These are phyloP conservation scores for Dermatophagoides farinae DNA, from an alignment of 1,140 invertebrate species.

Conservation along the genomic window DNA sequence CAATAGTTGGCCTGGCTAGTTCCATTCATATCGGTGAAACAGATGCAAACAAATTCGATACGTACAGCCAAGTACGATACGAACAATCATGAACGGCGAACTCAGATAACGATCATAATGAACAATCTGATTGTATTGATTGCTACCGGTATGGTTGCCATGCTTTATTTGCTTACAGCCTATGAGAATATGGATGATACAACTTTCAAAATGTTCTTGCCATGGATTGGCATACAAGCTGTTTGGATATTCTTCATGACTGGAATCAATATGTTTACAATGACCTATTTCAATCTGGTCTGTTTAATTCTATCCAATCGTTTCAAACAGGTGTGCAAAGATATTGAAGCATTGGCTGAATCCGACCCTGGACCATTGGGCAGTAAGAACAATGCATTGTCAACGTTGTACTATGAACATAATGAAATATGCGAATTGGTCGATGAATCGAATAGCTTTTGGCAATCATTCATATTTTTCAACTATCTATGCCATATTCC, in stretches of 20 bases:
- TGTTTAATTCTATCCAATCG: slow-evolving; percentile 9
- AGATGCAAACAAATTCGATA: neutral
- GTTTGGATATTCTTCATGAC: slow-evolving; percentile 16
- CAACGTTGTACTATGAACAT: slow-evolving; percentile 15
- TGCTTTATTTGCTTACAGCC: neutral
- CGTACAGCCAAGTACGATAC: slow-evolving; percentile 4
- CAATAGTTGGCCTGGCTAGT: slow-evolving; percentile 12
- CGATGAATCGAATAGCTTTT: slow-evolving; percentile 17
- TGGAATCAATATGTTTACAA: slow-evolving; percentile 12
- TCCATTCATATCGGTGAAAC: slow-evolving; percentile 14
- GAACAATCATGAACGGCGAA: slow-evolving; percentile 1
- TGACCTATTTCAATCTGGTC: slow-evolving; percentile 16
- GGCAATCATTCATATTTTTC: slow-evolving; percentile 16
- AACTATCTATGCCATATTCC: slow-evolving; percentile 17
- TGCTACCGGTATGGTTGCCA: slow-evolving; percentile 6
- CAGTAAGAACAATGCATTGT: slow-evolving; percentile 12
- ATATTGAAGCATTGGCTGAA: slow-evolving; percentile 17
- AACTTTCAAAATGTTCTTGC: slow-evolving; percentile 6
- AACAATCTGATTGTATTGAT: slow-evolving; percentile 6
- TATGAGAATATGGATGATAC: slow-evolving; percentile 10
- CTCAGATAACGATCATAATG: neutral
- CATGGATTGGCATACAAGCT: slow-evolving; percentile 11
- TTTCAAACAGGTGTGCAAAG: slow-evolving; percentile 11
- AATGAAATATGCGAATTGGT: slow-evolving; percentile 17
- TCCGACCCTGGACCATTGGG: slow-evolving; percentile 13